Percentiles rank a stretch among this genome's conserved stretches.
These are phyloP conservation scores for Polydrusus tereticollis DNA, from an alignment of 2,888 invertebrate species.

Conservation along the genomic window DNA sequence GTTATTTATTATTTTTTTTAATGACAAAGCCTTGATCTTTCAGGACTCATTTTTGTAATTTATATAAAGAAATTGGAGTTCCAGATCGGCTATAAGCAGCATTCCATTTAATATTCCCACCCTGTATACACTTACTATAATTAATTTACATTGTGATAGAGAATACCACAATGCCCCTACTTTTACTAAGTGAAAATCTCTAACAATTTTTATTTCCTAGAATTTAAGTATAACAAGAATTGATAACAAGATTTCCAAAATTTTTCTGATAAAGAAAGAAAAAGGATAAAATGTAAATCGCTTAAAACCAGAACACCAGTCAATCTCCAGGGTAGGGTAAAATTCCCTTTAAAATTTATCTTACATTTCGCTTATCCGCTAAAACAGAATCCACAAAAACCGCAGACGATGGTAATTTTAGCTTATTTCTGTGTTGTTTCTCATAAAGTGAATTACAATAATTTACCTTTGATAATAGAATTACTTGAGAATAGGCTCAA, in stretches of 20 bases:
- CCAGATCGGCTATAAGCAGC: too few relatives aligned
- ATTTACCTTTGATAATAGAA: background rate
- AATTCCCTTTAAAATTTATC: background rate
- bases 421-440: background rate
- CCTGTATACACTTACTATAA: too few relatives aligned
- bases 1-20: too few relatives aligned
- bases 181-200: too few relatives aligned
- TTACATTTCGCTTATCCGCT: background rate
- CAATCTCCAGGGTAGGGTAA: background rate
- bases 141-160: too few relatives aligned
- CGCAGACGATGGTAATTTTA: slow-evolving; percentile 1
- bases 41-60: too few relatives aligned
- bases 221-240: too few relatives aligned
- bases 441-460: background rate
- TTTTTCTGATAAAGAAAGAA: background rate
- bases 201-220: too few relatives aligned
- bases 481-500: background rate
- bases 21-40: too few relatives aligned
- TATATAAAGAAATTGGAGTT: too few relatives aligned
- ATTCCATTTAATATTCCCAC: too few relatives aligned
- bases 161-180: too few relatives aligned
- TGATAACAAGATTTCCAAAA: background rate
- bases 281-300: background rate
- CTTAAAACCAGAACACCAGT: background rate
- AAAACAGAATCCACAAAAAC: background rate